Conservation (phyloP, 2,113 vertebrate species). For the Ia io region DNA sequence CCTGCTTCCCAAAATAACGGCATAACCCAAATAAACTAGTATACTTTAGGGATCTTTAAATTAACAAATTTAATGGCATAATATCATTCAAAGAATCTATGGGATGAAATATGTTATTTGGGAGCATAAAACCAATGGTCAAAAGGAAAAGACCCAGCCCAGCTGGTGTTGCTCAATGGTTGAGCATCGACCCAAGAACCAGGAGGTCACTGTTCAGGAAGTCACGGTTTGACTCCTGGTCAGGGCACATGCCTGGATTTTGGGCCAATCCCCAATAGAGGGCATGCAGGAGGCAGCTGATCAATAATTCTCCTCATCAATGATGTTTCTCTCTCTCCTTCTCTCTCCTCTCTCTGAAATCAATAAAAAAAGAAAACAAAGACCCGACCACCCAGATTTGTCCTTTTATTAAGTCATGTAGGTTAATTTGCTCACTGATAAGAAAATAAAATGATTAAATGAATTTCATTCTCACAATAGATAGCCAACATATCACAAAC, state of each 20-base stretch:
- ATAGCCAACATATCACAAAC: slow-evolving; percentile 58
- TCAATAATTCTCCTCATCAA: too few relatives aligned
- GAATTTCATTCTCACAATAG: neutral
- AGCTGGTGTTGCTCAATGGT: too few relatives aligned
- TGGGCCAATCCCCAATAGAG: too few relatives aligned
- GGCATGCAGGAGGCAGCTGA: too few relatives aligned
- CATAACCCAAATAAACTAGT: neutral
- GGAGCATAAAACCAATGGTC: neutral
- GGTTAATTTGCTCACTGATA: neutral
- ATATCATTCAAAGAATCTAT: neutral
- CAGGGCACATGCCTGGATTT: too few relatives aligned
- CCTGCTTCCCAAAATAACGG: neutral
- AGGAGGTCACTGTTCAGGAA: too few relatives aligned
- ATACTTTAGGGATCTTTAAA: neutral
- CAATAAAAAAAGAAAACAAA: neutral
- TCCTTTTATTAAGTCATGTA: neutral
- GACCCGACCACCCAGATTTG: neutral
- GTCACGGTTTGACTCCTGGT: too few relatives aligned
- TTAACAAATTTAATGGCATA: neutral
- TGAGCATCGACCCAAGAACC: too few relatives aligned
- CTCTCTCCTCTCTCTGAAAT: too few relatives aligned
- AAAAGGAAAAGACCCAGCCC: neutral
- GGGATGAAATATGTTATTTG: neutral
- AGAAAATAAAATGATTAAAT: neutral
- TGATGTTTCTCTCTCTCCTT: too few relatives aligned